Evolutionary conservation across 2,888 invertebrate genomes (phyloP).

Genomic region (Dascillus cervinus): DNA sequence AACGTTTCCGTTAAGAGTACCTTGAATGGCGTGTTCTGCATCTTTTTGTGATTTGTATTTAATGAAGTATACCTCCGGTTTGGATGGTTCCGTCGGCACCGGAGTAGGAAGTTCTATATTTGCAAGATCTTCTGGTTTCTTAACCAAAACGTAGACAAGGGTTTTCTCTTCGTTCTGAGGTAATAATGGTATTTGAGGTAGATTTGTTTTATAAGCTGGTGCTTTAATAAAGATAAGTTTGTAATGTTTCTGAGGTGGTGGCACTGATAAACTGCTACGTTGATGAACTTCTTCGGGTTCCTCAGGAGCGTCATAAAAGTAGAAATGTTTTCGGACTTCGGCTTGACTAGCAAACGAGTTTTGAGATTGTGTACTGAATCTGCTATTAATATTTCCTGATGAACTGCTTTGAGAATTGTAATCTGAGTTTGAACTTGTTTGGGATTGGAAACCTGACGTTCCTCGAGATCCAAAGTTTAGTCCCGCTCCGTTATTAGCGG

Average conservation of each 20-base stretch:
- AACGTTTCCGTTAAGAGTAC: slow-evolving; percentile 8
- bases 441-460: too few species aligned
- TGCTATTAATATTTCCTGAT: too few species aligned
- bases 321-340: slow-evolving; percentile 31
- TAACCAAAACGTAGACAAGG: slow-evolving; percentile 37
- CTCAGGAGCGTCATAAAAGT: slow-evolving; percentile 35
- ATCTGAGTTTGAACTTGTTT: too few species aligned
- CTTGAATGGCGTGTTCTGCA: slow-evolving; percentile 19
- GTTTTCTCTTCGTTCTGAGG: slow-evolving; percentile 34
- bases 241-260: slow-evolving; percentile 37
- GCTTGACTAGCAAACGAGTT: too few species aligned
- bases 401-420: too few species aligned
- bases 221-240: slow-evolving; percentile 46
- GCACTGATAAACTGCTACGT: slow-evolving; percentile 21
- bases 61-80: slow-evolving; percentile 86
- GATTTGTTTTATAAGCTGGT: slow-evolving; percentile 27
- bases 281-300: slow-evolving; percentile 25
- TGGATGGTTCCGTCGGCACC: slow-evolving; percentile 70
- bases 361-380: too few species aligned
- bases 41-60: slow-evolving; percentile 53
- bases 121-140: slow-evolving; percentile 66
- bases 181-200: slow-evolving; percentile 25
- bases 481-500: too few species aligned
- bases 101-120: slow-evolving; percentile 68
- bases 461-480: not conserved